Evolutionary conservation across 2,113 vertebrate genomes (phyloP), one percentile per base, ranked within the genome.

Genomic region (Ceyx margarethae): DNA sequence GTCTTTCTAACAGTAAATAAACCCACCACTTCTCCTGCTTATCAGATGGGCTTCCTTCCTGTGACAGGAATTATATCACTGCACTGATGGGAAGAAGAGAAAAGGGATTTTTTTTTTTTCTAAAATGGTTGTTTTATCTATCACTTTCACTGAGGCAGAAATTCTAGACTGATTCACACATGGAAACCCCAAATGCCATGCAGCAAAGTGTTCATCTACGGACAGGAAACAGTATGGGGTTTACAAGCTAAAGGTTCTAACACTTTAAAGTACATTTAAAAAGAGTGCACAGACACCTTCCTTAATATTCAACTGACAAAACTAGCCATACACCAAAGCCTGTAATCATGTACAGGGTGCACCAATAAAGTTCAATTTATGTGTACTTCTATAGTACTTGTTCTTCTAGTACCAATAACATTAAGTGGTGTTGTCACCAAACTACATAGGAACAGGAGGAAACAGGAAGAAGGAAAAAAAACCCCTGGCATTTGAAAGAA

Each of bases 111-210:
- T 88, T 86, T 95, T 95, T 85, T 81, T 75, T 82, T 88, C 74
- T 57, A 6, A 0, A 79, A 76, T 91, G 42, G 83, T 68, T 72
- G 65, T 81, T 77, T 81, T 81, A 96, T 94, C 96, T 96, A 86
- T 93, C 84, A 60, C 88, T 96, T 95, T 96, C 94, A 90, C 64
- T 76, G 62, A 78, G 68, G 90, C 73, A 92, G 87, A 96, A 95
- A 79, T 33, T 90, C 86, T 76, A 89, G 91, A 31, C 94, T 97
- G 95, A 96, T 97, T 97, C 97, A 97, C 61, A 54, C 67, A 90
- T 72, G 96, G 96, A 97, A 98, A 97, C 92, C 90, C 95, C 96
- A 91, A 90, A 91, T 64, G 72, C 92, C 91, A 94, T 65, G 81
- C 94, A 92, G 86, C 68, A 89, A 58, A 40, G 76, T 68, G 6